Evolutionary conservation across 2,888 invertebrate species (phyloP).

Genomic region (Parthenolecanium corni): DNA sequence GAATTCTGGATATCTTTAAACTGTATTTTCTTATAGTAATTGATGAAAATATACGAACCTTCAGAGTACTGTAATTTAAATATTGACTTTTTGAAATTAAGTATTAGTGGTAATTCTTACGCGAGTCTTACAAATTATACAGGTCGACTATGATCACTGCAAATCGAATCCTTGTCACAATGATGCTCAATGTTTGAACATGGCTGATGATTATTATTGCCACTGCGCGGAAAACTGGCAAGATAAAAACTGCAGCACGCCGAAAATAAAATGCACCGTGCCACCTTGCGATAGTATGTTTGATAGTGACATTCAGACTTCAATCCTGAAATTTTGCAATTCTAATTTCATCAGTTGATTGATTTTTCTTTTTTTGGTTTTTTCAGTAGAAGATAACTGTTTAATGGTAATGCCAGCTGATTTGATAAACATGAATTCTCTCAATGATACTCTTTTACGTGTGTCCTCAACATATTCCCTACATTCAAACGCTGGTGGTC

Average conservation of each 20-base stretch:
- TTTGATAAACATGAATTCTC: neutral
- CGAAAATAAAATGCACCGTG: constrained; percentile 23
- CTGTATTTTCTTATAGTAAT: no score
- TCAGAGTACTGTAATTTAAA: no score
- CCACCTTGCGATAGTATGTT: constrained; percentile 34
- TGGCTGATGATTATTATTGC: constrained; percentile 80
- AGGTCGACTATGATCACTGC: constrained; percentile 82
- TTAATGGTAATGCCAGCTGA: neutral
- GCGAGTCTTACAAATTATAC: no score
- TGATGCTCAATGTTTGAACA: constrained; percentile 74
- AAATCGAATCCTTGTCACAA: constrained; percentile 78
- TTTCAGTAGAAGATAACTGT: constrained; percentile 9
- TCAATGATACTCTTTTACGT: neutral
- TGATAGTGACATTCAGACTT: no score
- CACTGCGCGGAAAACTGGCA: constrained; percentile 72
- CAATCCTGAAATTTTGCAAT: no score
- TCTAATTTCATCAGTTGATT: no score
- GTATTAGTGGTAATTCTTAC: no score
- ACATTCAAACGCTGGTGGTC: no score
- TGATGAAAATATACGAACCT: no score
- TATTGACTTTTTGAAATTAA: no score
- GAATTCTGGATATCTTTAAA: no score
- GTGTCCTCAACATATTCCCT: constrained; percentile 37
- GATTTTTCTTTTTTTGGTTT: no score
- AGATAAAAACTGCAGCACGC: constrained; percentile 68